Percentiles rank a stretch among this genome's conserved stretches.
Evolutionary conservation across 2,797 vertebrate species (phyloP).

Genomic region (Ctenopoma multispine): DNA sequence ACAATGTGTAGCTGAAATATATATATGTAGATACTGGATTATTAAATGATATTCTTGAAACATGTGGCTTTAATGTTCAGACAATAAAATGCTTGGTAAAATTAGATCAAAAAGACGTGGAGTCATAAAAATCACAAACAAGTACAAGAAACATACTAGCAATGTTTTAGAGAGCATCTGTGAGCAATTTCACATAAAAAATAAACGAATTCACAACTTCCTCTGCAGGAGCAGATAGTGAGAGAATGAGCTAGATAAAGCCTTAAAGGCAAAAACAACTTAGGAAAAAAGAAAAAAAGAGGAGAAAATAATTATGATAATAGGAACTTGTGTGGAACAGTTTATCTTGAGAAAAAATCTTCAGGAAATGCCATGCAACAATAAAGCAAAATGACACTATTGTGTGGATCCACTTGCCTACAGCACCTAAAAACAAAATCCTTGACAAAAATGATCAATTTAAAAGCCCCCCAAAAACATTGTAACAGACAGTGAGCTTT

Average conservation of each 20-base stretch:
- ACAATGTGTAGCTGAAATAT: not conserved
- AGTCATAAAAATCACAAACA: conserved; percentile 39
- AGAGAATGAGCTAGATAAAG: conserved; percentile 28
- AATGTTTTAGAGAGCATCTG: conserved; percentile 41
- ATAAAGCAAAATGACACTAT: conserved; percentile 36
- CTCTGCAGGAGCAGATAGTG: conserved; percentile 40
- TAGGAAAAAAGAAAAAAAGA: conserved; percentile 18
- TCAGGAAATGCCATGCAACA: conserved; percentile 33
- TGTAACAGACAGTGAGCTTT: conserved; percentile 22
- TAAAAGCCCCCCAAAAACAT: conserved; percentile 29
- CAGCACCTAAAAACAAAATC: conserved; percentile 40
- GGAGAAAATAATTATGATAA: conserved; percentile 56
- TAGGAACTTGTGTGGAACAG: conserved; percentile 39
- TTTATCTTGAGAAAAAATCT: conserved; percentile 56
- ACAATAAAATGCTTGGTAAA: conserved; percentile 25
- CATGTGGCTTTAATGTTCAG: conserved; percentile 27
- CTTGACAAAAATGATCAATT: conserved; percentile 39
- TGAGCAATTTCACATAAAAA: conserved; percentile 56
- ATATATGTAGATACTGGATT: not conserved
- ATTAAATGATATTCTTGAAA: conserved; percentile 8
- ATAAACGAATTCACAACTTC: conserved; percentile 58
- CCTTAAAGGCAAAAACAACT: conserved; percentile 43
- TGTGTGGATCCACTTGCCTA: conserved; percentile 30
- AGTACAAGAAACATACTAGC: conserved; percentile 35
- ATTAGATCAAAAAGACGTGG: conserved; percentile 40